These are phyloP conservation scores for Passer montanus DNA, from an alignment of 2,113 vertebrate genomes.

Conservation along the genomic window DNA sequence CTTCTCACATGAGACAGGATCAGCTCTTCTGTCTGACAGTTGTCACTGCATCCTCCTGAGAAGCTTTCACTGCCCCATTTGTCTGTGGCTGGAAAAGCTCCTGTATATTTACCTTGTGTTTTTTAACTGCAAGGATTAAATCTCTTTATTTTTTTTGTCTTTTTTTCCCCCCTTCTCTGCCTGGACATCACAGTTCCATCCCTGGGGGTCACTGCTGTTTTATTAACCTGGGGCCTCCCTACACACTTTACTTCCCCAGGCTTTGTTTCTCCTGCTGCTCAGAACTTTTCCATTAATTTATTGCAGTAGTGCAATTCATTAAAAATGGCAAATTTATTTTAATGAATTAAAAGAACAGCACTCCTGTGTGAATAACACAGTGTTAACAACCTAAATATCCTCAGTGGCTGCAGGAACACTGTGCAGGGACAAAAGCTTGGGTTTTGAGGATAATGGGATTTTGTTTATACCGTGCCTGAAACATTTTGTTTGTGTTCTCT, in stretches of 20 bases:
- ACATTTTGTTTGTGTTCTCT: not conserved
- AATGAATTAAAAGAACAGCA: not conserved
- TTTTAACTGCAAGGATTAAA: not conserved
- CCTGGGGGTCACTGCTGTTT: not conserved
- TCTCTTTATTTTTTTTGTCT: accelerated
- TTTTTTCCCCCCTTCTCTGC: accelerated
- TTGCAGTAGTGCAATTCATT: not conserved
- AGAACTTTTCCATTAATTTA: not conserved
- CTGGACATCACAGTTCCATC: not conserved
- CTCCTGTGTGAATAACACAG: accelerated
- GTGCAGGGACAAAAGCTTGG: not conserved
- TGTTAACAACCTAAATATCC: accelerated
- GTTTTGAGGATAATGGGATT: not conserved
- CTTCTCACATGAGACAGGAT: not conserved
- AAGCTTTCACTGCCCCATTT: not conserved
- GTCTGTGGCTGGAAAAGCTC: not conserved
- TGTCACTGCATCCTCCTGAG: not conserved
- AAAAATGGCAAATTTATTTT: not conserved
- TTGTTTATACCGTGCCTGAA: not conserved
- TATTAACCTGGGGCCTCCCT: not conserved
- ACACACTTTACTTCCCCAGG: not conserved
- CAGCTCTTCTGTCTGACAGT: not conserved
- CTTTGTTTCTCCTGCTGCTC: not conserved
- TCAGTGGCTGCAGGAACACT: not conserved
- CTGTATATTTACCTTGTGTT: not conserved